Evolutionary conservation across 2,113 vertebrate species (phyloP).

Genomic region (Falco punctatus): DNA sequence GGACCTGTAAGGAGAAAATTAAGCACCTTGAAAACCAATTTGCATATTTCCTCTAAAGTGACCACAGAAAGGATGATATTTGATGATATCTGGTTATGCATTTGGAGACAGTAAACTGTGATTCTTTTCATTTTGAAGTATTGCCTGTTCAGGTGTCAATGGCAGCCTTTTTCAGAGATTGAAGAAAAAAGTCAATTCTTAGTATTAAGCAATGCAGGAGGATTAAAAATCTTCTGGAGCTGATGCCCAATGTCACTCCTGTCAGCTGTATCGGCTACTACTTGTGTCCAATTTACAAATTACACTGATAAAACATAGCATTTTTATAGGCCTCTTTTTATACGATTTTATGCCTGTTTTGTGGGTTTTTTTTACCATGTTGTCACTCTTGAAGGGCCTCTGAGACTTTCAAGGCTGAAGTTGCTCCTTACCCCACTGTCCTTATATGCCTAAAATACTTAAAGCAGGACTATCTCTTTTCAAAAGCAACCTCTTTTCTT

Average conservation of each 20-base stretch:
- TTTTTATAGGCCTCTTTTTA: background rate
- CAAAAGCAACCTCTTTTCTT: background rate
- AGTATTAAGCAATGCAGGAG: background rate
- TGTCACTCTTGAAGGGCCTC: background rate
- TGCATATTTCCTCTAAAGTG: background rate
- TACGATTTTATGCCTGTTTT: background rate
- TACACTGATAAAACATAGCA: background rate
- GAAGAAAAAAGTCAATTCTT: background rate
- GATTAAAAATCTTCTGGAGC: background rate
- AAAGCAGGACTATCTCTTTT: background rate
- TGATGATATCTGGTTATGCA: background rate
- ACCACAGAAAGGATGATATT: background rate
- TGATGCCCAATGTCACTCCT: background rate
- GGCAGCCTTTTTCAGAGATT: background rate
- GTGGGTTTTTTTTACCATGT: rapidly evolving
- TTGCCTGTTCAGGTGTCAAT: background rate
- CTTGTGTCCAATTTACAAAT: background rate
- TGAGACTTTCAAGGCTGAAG: background rate
- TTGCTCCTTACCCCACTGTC: background rate
- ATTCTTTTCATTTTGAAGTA: background rate
- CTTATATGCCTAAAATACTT: background rate
- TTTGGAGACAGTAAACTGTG: background rate
- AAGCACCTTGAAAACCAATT: background rate
- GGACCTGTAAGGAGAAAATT: background rate
- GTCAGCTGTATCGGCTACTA: background rate